Conservation (phyloP, 1,140 invertebrate species). For the Bombus confusus region DNA sequence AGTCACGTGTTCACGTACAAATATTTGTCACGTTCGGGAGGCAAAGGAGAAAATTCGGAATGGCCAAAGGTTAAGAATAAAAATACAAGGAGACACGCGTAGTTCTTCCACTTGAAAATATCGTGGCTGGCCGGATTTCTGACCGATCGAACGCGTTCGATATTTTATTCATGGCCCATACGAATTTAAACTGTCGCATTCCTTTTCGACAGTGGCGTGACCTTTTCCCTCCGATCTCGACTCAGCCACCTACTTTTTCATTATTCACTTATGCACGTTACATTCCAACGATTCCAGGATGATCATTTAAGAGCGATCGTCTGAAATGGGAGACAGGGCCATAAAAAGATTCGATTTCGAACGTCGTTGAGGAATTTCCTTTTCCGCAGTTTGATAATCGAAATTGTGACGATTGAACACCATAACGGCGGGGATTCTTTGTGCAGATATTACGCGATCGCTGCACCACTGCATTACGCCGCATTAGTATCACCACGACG, state of each 20-base stretch:
- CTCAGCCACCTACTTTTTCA: not conserved
- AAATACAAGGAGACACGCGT: slow-evolving; percentile 7
- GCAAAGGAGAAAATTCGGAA: no score
- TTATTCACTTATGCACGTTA: slow-evolving; percentile 18
- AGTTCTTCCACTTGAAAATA: not conserved
- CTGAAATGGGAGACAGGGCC: not conserved
- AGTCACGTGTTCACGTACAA: slow-evolving; percentile 2
- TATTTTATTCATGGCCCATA: slow-evolving; percentile 53
- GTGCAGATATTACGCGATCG: slow-evolving; percentile 87
- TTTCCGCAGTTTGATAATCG: not conserved
- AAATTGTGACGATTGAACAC: not conserved
- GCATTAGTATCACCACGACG: slow-evolving; percentile 87
- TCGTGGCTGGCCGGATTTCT: not conserved
- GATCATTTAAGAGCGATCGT: not conserved
- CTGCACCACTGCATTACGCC: slow-evolving; percentile 89
- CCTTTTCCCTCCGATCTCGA: not conserved
- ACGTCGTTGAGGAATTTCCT: not conserved
- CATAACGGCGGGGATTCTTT: slow-evolving; percentile 17
- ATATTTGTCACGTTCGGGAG: not conserved
- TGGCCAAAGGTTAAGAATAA: not conserved
- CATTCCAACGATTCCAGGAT: not conserved
- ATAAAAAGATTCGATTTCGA: not conserved
- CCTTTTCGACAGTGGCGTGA: not conserved
- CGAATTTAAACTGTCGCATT: slow-evolving; percentile 39
- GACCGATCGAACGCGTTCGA: slow-evolving; percentile 38